Base-by-base conservation (phyloP, 2,797 vertebrate species). In the Tauraco hartlaubi region DNA sequence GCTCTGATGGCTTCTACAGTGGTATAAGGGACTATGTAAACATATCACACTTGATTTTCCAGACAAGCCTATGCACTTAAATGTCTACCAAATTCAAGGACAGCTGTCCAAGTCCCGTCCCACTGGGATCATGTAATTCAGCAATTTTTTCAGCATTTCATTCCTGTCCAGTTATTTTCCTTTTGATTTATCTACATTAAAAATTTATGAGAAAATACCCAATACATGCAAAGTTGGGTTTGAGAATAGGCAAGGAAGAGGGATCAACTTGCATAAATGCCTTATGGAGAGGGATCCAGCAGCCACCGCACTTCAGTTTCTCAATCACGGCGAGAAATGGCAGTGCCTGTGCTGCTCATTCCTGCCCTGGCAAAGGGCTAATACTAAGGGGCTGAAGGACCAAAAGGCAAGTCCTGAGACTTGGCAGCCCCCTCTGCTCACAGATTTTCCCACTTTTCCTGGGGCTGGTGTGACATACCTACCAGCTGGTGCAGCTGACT, bases 401-500 rank as follows among this genome's bases (percentile, higher is more conserved):
- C 46, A 43, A 59, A 92, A 68, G 28, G 22, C 66, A 85, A 48
- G 39, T 62, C 68, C 56, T 58, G 72, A 91, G 48, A 72, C 46
- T 26, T 58, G n/a, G 71, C 43, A 85, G 71, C 22, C 66, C 71
- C 25, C 73, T 77, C 46, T 44, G 33, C 61, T 76, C 59, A 41
- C 26, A 43, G 35, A 39, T 75, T 79, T 84, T 49, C 55, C 64
- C 68, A 43, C 41, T 80, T 85, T 64, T 88, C 43, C 68, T 61
- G 46, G n/a, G 68, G 31, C 14, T 56, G 31, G 22, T 84, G 59
- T 79, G 73, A 66, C 56, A n/a, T 6, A 64, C 8, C 64, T 77
- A 18, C 49, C 73, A 56, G 85, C 43, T 86, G 95, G 93, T 92
- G 96, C 88, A 91, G 94, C 80, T 96, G 85, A 25, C 88, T 94